A percentile compares a stretch with the other conserved stretches of the same genome.
Conservation (phyloP, 2,888 invertebrate genomes). For the Tachina grossa region DNA sequence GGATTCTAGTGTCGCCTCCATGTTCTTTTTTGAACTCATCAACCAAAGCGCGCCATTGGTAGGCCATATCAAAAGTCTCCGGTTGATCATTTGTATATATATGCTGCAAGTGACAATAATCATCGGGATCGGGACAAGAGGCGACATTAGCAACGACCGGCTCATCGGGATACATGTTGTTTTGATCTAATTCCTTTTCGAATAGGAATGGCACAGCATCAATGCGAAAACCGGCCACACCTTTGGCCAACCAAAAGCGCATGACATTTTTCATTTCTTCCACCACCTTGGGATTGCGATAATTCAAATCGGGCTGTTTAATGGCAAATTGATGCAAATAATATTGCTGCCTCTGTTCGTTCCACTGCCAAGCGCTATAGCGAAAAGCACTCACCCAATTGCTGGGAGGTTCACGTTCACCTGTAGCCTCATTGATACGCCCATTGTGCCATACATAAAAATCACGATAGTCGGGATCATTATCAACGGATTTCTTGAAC, state of each 20-base stretch:
- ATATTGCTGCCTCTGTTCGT: slow-evolving; percentile 84
- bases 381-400: slow-evolving; percentile 85
- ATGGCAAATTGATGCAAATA: slow-evolving; percentile 86
- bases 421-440: slow-evolving; percentile 79
- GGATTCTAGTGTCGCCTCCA: slow-evolving; percentile 82
- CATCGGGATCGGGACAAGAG: slow-evolving; percentile 82
- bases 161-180: slow-evolving; percentile 83
- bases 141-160: slow-evolving; percentile 83
- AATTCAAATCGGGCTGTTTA: slow-evolving; percentile 88
- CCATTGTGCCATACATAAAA: slow-evolving; percentile 89
- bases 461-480: slow-evolving; percentile 86
- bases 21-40: slow-evolving; percentile 83
- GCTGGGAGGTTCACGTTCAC: slow-evolving; percentile 82
- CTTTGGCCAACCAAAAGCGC: slow-evolving; percentile 90
- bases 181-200: slow-evolving; percentile 77
- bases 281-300: slow-evolving; percentile 83
- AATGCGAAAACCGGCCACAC: slow-evolving; percentile 91
- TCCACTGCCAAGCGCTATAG: slow-evolving; percentile 87
- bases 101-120: slow-evolving; percentile 84
- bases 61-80: slow-evolving; percentile 85
- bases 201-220: slow-evolving; percentile 85
- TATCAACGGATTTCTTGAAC: slow-evolving; percentile 88
- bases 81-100: slow-evolving; percentile 85
- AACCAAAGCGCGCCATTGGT: slow-evolving; percentile 85
- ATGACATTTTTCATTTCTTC: slow-evolving; percentile 86